These are phyloP conservation scores for Drosophila recens DNA, from an alignment of 2,888 invertebrate genomes.

Conservation along the genomic window DNA sequence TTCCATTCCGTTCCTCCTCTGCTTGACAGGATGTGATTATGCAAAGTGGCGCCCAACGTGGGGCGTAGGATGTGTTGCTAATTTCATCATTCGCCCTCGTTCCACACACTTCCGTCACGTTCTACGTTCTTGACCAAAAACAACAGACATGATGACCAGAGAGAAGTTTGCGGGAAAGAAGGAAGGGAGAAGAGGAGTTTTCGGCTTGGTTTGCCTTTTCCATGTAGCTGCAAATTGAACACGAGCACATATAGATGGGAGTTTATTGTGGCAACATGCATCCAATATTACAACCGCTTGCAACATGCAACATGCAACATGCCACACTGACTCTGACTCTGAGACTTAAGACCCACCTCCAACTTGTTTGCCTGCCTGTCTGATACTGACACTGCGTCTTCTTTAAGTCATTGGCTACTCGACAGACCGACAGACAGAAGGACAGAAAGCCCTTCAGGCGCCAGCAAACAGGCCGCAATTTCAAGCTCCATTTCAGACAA, in stretches of 20 bases:
- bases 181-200: background rate
- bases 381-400: slow-evolving; percentile 15
- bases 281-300: slow-evolving; percentile 30
- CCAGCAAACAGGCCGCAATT: slow-evolving; percentile 44
- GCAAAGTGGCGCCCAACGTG: slow-evolving; percentile 50
- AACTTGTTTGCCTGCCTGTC: background rate
- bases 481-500: slow-evolving; percentile 50
- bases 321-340: slow-evolving; percentile 5
- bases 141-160: slow-evolving; percentile 25
- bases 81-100: slow-evolving; percentile 41
- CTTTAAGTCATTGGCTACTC: slow-evolving; percentile 49
- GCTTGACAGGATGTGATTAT: slow-evolving; percentile 44
- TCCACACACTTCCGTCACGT: background rate
- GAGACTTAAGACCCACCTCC: slow-evolving; percentile 23
- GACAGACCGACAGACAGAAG: slow-evolving; percentile 19
- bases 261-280: slow-evolving; percentile 32
- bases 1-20: background rate
- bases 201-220: slow-evolving; percentile 54
- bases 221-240: slow-evolving; percentile 70
- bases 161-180: background rate
- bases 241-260: slow-evolving; percentile 21
- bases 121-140: slow-evolving; percentile 8
- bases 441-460: slow-evolving; percentile 9
- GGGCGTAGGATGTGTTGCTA: slow-evolving; percentile 40
- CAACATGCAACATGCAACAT: slow-evolving; percentile 30